Conservation (phyloP, 2,888 invertebrate species). For the Pseudanteris insignis region DNA sequence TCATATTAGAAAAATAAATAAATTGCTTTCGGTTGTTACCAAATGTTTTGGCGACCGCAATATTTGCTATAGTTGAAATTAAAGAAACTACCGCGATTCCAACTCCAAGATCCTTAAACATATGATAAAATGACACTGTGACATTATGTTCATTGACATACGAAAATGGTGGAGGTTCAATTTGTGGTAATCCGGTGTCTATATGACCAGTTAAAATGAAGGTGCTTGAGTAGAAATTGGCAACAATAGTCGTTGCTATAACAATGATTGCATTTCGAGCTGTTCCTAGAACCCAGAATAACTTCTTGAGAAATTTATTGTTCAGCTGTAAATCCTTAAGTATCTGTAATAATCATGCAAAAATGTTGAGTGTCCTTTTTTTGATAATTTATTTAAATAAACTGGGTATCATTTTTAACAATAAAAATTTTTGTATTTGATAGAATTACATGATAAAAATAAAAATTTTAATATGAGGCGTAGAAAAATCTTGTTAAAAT, state of each 20-base stretch:
- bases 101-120: slow-evolving; percentile 73
- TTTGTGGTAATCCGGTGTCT: slow-evolving; percentile 71
- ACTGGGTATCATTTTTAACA: too few species aligned
- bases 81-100: slow-evolving; percentile 78
- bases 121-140: slow-evolving; percentile 69
- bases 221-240: slow-evolving; percentile 68
- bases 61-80: slow-evolving; percentile 79
- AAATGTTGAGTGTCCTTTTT: too few species aligned
- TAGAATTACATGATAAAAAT: too few species aligned
- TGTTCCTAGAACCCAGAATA: slow-evolving; percentile 74
- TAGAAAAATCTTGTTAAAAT: too few species aligned
- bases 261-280: slow-evolving; percentile 78
- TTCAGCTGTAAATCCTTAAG: slow-evolving; percentile 69
- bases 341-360: slow-evolving; percentile 69
- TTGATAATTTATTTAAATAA: too few species aligned
- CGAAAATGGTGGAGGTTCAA: slow-evolving; percentile 69
- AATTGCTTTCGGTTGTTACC: slow-evolving; percentile 71
- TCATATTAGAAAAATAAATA: too few species aligned
- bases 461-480: too few species aligned
- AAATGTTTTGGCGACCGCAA: slow-evolving; percentile 87
- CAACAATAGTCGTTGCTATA: slow-evolving; percentile 70
- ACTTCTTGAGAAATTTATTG: slow-evolving; percentile 64
- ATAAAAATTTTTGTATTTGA: too few species aligned
- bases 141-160: slow-evolving; percentile 68
- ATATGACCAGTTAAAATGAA: slow-evolving; percentile 62